Evolutionary conservation across 2,888 invertebrate species (phyloP).

Genomic region (Ophion obscuratus): DNA sequence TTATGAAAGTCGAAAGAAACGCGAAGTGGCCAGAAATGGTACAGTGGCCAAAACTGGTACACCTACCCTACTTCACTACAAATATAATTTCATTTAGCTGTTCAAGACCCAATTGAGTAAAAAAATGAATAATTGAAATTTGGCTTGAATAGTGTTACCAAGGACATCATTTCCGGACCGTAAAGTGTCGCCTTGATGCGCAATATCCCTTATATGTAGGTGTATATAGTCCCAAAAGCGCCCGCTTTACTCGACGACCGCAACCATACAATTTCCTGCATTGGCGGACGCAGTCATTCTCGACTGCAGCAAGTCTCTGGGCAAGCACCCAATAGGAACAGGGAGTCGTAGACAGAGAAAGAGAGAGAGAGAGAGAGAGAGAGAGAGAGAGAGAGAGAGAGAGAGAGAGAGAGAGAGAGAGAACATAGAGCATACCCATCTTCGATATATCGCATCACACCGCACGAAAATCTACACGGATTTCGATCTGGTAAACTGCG

Average conservation of each 20-base stretch:
- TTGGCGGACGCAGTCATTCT: slow-evolving; percentile 28
- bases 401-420: slow-evolving; percentile 11
- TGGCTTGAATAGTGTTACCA: neutral
- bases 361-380: slow-evolving; percentile 17
- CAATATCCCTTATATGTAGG: neutral
- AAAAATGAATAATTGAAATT: neutral
- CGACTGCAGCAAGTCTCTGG: slow-evolving; percentile 15
- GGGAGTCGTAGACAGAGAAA: neutral
- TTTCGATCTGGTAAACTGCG: slow-evolving; percentile 43
- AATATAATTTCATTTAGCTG: too few relatives aligned
- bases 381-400: slow-evolving; percentile 13
- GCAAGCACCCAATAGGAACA: slow-evolving; percentile 38
- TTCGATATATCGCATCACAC: slow-evolving; percentile 27
- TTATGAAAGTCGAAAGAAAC: too few relatives aligned
- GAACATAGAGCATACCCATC: neutral
- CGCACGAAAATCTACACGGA: slow-evolving; percentile 45
- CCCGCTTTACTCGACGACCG: slow-evolving; percentile 48
- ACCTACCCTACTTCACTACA: too few relatives aligned
- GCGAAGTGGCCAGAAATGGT: too few relatives aligned
- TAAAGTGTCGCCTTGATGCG: neutral
- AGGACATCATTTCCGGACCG: too few relatives aligned
- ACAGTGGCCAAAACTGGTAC: too few relatives aligned
- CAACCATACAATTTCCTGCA: slow-evolving; percentile 53
- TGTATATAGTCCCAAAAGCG: slow-evolving; percentile 16
- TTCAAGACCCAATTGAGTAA: too few relatives aligned